Conservation (phyloP, 2,888 invertebrate genomes). For the Pachydiplax longipennis region DNA sequence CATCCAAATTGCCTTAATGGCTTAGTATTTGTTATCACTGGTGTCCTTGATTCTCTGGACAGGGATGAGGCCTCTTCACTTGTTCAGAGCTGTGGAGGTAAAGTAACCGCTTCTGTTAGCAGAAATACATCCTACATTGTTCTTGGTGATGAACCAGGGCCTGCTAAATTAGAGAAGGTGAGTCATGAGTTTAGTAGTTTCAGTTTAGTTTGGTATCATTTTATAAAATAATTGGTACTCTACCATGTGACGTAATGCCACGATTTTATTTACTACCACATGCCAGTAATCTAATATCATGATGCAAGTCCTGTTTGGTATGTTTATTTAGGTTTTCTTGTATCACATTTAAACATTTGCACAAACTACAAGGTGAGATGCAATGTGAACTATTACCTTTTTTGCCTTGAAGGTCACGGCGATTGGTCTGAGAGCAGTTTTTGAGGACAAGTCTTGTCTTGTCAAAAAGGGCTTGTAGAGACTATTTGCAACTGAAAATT, state of each 20-base stretch:
- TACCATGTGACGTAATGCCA: neutral
- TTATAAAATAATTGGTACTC: neutral
- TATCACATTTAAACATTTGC: too few relatives aligned
- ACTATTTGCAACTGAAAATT: too few relatives aligned
- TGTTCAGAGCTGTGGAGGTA: constrained; percentile 82
- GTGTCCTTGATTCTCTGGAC: constrained; percentile 87
- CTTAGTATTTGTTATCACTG: constrained; percentile 79
- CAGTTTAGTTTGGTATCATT: neutral
- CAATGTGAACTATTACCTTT: too few relatives aligned
- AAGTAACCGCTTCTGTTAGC: constrained; percentile 75
- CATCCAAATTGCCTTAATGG: constrained; percentile 74
- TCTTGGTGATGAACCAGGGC: constrained; percentile 86
- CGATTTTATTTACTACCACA: neutral
- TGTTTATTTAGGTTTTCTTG: too few relatives aligned
- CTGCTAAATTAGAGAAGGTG: constrained; percentile 79
- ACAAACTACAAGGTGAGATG: too few relatives aligned
- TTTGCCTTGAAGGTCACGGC: too few relatives aligned
- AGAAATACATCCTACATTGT: constrained; percentile 83
- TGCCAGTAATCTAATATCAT: too few relatives aligned
- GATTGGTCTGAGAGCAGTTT: too few relatives aligned
- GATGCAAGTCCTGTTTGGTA: too few relatives aligned
- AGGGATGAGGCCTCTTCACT: constrained; percentile 78
- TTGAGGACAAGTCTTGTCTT: too few relatives aligned
- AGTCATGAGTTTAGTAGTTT: neutral
- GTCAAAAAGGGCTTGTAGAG: too few relatives aligned